Conservation (phyloP, 92 coral and sea anemone species). For the Blastomussa wellsi region DNA sequence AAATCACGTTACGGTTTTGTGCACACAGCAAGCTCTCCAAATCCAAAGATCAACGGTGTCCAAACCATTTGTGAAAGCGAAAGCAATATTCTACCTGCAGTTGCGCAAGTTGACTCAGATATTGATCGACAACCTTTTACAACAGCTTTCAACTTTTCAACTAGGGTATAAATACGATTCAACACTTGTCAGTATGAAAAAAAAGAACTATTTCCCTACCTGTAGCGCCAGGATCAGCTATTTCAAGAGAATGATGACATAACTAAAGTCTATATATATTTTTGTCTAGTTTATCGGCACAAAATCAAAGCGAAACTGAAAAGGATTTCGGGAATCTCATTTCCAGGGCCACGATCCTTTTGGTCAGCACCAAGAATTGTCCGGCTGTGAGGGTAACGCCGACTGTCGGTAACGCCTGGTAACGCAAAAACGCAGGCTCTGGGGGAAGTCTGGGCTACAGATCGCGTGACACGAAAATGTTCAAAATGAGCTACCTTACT, state of each 20-base stretch:
- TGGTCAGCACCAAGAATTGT: no score
- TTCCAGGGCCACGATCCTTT: no score
- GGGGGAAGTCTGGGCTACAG: no score
- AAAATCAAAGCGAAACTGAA: not conserved
- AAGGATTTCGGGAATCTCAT: slow-evolving; percentile 13
- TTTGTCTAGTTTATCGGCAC: no score
- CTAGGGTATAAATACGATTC: not conserved
- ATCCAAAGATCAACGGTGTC: not conserved
- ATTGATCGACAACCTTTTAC: no score
- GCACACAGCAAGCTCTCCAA: not conserved
- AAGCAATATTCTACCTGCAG: not conserved
- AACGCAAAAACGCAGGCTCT: no score
- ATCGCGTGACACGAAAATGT: no score
- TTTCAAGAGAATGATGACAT: not conserved
- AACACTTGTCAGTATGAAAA: not conserved
- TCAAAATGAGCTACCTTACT: no score
- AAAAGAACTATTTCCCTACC: not conserved
- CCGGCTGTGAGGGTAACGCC: no score
- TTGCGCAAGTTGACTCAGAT: not conserved
- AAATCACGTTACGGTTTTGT: not conserved
- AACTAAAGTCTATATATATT: no score
- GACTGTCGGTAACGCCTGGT: no score
- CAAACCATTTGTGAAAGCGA: not conserved
- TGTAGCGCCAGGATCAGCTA: not conserved
- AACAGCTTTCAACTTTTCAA: no score